Conservation (phyloP, 2,113 vertebrate species). For the Callipepla californica region DNA sequence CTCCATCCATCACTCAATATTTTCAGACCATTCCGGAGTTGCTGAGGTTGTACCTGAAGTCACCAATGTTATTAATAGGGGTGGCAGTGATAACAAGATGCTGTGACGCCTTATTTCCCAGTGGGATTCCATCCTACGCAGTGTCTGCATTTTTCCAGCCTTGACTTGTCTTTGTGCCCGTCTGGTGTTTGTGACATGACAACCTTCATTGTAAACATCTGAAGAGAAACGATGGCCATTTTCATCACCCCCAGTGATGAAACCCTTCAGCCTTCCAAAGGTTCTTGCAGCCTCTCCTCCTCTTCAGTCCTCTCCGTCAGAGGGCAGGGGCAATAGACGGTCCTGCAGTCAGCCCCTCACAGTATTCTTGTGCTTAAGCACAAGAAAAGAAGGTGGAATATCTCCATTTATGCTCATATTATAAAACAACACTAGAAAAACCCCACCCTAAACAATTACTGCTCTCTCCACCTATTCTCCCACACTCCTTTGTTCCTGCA, state of each 20-base stretch:
- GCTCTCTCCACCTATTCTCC: constrained; percentile 54
- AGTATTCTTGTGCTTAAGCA: constrained; percentile 51
- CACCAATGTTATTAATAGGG: constrained; percentile 24
- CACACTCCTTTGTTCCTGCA: constrained; percentile 62
- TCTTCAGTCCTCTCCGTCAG: background rate
- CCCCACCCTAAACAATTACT: constrained; percentile 63
- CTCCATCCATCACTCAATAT: constrained; percentile 22
- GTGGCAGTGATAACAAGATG: constrained; percentile 31
- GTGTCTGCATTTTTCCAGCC: constrained; percentile 39
- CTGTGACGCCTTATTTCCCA: constrained; percentile 39
- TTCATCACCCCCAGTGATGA: background rate
- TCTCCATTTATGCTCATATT: constrained; percentile 43
- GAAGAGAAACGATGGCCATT: background rate
- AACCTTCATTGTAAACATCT: background rate
- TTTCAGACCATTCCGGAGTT: constrained; percentile 45
- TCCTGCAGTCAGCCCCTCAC: constrained; percentile 11
- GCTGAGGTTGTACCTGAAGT: constrained; percentile 46
- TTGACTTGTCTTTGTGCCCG: background rate
- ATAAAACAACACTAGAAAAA: constrained; percentile 58
- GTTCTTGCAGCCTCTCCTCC: background rate
- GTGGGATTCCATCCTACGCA: background rate
- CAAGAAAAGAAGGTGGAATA: background rate
- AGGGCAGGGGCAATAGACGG: constrained; percentile 22
- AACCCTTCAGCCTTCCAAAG: background rate
- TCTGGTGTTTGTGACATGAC: constrained; percentile 36